Conservation (phyloP, 2,113 vertebrate genomes). For the Solea solea region DNA sequence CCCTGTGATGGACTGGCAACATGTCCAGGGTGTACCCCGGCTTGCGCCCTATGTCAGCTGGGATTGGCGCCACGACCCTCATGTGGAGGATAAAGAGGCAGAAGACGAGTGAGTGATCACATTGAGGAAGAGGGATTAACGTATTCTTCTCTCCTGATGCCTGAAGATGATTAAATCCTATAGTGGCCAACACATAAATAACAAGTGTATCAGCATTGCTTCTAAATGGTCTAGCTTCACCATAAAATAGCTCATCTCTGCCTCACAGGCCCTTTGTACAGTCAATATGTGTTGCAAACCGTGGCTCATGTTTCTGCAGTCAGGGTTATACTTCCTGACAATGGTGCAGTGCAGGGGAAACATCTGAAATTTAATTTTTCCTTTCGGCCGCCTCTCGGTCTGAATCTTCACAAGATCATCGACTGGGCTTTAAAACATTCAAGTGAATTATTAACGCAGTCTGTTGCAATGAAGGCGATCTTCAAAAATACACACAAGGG, state of each 20-base stretch:
- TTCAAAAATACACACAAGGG: constrained; percentile 65
- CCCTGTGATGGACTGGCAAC: no score
- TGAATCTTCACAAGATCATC: constrained; percentile 51
- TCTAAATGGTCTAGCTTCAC: background rate
- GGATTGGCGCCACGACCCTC: no score
- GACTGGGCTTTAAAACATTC: constrained; percentile 52
- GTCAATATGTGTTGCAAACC: constrained; percentile 23
- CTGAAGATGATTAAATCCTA: background rate
- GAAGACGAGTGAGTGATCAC: no score
- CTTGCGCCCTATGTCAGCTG: no score
- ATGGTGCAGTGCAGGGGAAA: background rate
- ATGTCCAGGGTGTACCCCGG: no score
- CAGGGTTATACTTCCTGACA: background rate
- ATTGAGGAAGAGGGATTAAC: no score
- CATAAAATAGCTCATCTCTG: background rate
- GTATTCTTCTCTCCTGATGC: no score
- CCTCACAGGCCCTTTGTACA: background rate
- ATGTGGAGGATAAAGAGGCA: no score
- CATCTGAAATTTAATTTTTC: constrained; percentile 1
- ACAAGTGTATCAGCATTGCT: background rate
- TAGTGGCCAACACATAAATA: background rate
- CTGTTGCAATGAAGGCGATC: constrained; percentile 43
- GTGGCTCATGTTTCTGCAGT: constrained; percentile 10
- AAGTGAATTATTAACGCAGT: constrained; percentile 66
- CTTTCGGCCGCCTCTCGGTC: constrained; percentile 11